Evolutionary conservation across 2,113 vertebrate species (phyloP).

Genomic region (Pangasianodon gigas): DNA sequence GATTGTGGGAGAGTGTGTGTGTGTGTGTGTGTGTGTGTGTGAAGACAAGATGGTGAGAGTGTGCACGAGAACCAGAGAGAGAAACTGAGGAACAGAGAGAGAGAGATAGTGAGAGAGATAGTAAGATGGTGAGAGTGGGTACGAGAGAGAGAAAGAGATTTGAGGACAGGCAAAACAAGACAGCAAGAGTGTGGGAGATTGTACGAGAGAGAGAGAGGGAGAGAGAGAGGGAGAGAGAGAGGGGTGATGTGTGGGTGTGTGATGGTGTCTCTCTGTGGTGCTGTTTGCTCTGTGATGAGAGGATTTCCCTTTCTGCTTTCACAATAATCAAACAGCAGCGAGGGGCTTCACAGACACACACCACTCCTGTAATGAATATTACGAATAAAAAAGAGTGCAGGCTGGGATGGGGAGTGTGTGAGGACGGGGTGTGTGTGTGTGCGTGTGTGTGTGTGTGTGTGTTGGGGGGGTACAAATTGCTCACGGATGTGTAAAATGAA

Average conservation of each 20-base stretch:
- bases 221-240: neutral
- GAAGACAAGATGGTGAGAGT: neutral
- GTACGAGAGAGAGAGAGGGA: neutral
- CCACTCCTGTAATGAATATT: conserved; percentile 40
- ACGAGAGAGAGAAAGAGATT: neutral
- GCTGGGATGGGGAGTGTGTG: neutral
- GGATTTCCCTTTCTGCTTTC: conserved; percentile 12
- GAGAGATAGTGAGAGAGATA: too few relatives aligned
- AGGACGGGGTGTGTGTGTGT: neutral
- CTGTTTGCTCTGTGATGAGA: conserved; percentile 23
- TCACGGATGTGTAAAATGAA: conserved; percentile 51
- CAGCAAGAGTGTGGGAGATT: neutral
- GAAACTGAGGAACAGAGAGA: neutral
- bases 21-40: neutral
- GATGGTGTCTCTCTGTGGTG: neutral
- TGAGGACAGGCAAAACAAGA: neutral
- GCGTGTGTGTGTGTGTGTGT: neutral
- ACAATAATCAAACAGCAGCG: conserved; percentile 29
- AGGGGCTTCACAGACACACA: conserved; percentile 25
- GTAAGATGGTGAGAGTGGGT: neutral
- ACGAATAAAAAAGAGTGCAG: neutral
- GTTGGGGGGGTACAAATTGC: conserved; percentile 42
- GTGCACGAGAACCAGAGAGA: neutral
- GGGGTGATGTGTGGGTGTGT: neutral
- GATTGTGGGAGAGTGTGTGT: neutral